These are phyloP conservation scores for Artemia sinica DNA, from an alignment of 2,888 invertebrate species.

Conservation along the genomic window DNA sequence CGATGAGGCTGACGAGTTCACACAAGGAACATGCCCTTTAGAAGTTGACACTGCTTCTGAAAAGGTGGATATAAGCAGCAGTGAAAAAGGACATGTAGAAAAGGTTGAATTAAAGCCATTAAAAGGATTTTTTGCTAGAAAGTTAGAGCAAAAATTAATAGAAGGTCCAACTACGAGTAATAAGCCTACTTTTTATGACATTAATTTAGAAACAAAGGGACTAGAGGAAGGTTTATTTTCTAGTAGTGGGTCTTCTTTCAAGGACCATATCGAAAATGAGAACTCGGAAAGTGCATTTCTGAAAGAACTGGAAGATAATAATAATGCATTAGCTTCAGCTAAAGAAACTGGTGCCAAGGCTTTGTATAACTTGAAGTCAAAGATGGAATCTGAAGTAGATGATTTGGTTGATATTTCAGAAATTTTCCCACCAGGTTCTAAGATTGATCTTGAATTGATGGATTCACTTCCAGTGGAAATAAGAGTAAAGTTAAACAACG, in stretches of 20 bases:
- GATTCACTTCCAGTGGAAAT: constrained; percentile 32
- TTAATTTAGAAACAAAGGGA: neutral
- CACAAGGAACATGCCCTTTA: neutral
- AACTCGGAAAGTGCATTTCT: neutral
- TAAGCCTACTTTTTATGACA: neutral
- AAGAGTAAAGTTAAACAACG: constrained; percentile 30
- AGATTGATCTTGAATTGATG: constrained; percentile 33
- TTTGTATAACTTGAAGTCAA: neutral
- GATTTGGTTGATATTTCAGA: constrained; percentile 28
- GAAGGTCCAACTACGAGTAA: neutral
- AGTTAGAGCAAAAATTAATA: neutral
- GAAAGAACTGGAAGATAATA: neutral
- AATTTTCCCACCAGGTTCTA: constrained; percentile 34
- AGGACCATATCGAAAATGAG: neutral
- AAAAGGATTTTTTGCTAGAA: constrained; percentile 9
- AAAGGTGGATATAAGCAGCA: neutral
- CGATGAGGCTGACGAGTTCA: neutral
- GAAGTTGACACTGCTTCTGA: neutral
- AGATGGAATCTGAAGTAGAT: neutral
- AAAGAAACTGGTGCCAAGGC: neutral
- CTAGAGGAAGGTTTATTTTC: neutral
- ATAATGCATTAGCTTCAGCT: neutral
- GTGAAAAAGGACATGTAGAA: neutral
- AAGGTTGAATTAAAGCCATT: neutral
- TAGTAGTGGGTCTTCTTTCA: neutral